phyloP scores from a whole-genome alignment of 1,140 invertebrate genomes.

The Kradibia gibbosae region DNA sequence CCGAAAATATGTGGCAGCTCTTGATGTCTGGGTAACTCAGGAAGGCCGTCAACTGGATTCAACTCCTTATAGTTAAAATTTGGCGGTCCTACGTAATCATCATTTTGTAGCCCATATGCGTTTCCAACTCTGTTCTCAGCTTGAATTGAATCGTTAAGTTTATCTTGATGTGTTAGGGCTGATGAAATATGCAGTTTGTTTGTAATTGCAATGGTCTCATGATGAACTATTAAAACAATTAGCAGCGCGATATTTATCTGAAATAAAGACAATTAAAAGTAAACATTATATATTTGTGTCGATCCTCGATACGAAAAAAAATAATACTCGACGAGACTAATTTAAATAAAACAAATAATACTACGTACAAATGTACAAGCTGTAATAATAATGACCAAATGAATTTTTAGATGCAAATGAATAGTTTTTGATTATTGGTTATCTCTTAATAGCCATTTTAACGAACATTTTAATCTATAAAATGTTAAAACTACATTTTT shows the following conservation, averaged over 20 bases:
- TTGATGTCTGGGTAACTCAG: conserved; percentile 65
- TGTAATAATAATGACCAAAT: no score
- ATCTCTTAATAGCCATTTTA: no score
- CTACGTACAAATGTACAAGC: no score
- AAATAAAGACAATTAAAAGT: no score
- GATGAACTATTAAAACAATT: conserved; percentile 58
- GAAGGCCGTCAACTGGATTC: conserved; percentile 68
- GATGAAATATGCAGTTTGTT: conserved; percentile 60
- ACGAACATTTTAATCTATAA: no score
- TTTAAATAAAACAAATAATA: no score
- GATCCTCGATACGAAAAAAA: no score
- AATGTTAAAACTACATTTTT: no score
- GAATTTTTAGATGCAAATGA: no score
- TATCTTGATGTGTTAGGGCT: conserved; percentile 52
- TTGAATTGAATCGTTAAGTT: conserved; percentile 53
- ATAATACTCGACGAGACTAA: no score
- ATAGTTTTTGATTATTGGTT: no score
- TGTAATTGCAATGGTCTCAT: conserved; percentile 60
- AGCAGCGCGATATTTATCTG: conserved; percentile 61
- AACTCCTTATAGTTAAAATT: conserved; percentile 60
- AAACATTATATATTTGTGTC: no score
- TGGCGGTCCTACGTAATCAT: conserved; percentile 61
- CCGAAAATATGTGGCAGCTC: conserved; percentile 66
- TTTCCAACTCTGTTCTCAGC: conserved; percentile 69
- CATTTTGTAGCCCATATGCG: conserved; percentile 63